A percentile compares a stretch with the other conserved stretches of the same genome.
phyloP scores from a whole-genome alignment of 37 sponge, comb jelly and placozoan species.

The Geodia barretti region DNA sequence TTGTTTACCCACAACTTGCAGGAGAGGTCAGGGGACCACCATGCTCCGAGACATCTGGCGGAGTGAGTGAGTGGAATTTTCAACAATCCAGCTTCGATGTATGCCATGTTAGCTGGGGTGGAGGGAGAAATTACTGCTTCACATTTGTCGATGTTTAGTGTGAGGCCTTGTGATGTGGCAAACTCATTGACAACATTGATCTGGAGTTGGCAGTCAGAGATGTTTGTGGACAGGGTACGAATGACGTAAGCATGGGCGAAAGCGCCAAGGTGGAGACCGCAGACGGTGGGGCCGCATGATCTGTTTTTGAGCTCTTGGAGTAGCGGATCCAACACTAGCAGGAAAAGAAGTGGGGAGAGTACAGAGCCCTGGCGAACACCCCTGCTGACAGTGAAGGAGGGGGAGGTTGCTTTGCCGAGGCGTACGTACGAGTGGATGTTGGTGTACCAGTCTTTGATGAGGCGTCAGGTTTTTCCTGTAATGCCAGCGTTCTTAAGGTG shows the following conservation, averaged over 20 bases:
- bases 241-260: slow-evolving; percentile 5
- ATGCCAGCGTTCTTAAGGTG: slow-evolving; percentile 2
- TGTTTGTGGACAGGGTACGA: background rate
- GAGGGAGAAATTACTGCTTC: no score
- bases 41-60: no score
- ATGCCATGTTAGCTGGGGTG: no score
- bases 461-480: background rate
- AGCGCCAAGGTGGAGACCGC: slow-evolving; percentile 4
- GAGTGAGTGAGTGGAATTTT: no score
- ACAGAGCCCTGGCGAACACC: slow-evolving; percentile 15
- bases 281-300: background rate
- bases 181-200: no score
- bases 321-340: slow-evolving; percentile 4
- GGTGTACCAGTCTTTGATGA: slow-evolving; percentile 2
- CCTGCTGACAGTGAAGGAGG: background rate
- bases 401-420: background rate
- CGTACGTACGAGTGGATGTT: background rate
- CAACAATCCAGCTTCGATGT: no score
- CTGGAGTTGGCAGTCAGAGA: no score
- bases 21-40: no score
- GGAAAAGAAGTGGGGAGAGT: background rate
- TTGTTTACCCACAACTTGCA: no score
- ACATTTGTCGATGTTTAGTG: no score
- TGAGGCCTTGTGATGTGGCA: no score
- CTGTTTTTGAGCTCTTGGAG: background rate